These are phyloP conservation scores for Hemithea aestivaria DNA, from an alignment of 2,888 invertebrate genomes.

Conservation along the genomic window DNA sequence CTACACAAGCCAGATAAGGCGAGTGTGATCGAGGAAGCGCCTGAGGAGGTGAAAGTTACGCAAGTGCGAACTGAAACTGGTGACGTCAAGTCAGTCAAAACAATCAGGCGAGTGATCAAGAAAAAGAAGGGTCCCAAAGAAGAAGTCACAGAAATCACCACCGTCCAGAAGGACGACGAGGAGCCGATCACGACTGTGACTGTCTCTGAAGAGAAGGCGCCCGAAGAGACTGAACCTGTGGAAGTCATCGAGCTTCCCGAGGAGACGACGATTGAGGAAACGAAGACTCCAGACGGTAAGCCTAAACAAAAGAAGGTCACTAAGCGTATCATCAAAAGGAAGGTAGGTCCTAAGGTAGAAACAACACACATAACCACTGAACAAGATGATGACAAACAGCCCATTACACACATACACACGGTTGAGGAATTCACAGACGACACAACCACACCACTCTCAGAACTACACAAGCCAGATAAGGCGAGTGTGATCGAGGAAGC, in stretches of 20 bases:
- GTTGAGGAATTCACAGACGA: slow-evolving; percentile 41
- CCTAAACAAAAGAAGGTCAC: slow-evolving; percentile 42
- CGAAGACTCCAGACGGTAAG: slow-evolving; percentile 39
- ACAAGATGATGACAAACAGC: slow-evolving; percentile 38
- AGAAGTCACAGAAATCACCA: slow-evolving; percentile 61
- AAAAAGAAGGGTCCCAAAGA: slow-evolving; percentile 39
- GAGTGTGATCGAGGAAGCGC: slow-evolving; percentile 41
- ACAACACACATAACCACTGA: slow-evolving; percentile 40
- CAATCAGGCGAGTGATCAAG: slow-evolving; percentile 40
- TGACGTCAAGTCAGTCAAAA: slow-evolving; percentile 38
- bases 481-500: slow-evolving; percentile 36
- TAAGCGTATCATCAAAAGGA: slow-evolving; percentile 56
- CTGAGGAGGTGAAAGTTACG: slow-evolving; percentile 15
- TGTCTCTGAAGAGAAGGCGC: slow-evolving; percentile 25
- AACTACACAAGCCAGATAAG: slow-evolving; percentile 20
- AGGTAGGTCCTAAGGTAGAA: slow-evolving; percentile 44
- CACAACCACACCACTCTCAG: slow-evolving; percentile 27
- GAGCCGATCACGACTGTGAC: slow-evolving; percentile 40
- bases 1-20: slow-evolving; percentile 34
- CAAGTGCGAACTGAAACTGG: slow-evolving; percentile 42
- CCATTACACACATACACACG: slow-evolving; percentile 37
- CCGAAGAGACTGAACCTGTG: slow-evolving; percentile 33
- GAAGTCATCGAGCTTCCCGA: slow-evolving; percentile 46
- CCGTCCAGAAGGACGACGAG: slow-evolving; percentile 59
- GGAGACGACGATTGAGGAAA: slow-evolving; percentile 42